Conservation (phyloP, 2,113 vertebrate genomes). For the Nanorana parkeri region DNA sequence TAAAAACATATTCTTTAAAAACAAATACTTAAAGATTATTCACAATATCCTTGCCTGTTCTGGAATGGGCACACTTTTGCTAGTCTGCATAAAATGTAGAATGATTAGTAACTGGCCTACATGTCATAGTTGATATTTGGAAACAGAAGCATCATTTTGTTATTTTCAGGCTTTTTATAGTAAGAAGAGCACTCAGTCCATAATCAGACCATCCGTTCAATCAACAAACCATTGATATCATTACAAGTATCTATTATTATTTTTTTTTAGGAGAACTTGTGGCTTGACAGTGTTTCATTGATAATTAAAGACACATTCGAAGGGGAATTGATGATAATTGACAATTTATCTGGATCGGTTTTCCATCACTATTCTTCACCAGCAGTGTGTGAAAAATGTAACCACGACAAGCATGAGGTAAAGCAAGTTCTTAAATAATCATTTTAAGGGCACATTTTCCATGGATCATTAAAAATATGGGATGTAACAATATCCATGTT, state of each 20-base stretch:
- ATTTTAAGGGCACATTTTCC: not conserved
- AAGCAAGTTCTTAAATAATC: conserved; percentile 40
- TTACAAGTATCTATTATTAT: not conserved
- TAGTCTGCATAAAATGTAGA: too few relatives aligned
- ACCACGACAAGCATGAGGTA: conserved; percentile 93
- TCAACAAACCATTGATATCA: not conserved
- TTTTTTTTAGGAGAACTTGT: conserved; percentile 88
- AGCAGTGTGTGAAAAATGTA: conserved; percentile 87
- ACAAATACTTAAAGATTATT: too few relatives aligned
- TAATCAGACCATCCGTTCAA: too few relatives aligned
- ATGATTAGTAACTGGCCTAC: too few relatives aligned
- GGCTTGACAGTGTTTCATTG: conserved; percentile 99
- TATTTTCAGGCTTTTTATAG: too few relatives aligned
- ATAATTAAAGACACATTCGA: conserved; percentile 99
- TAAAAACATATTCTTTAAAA: too few relatives aligned
- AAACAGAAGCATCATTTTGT: too few relatives aligned
- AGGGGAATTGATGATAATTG: conserved; percentile 98
- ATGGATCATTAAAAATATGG: not conserved
- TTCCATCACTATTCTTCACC: conserved; percentile 98
- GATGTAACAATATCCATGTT: not conserved
- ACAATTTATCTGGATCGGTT: conserved; percentile 98
- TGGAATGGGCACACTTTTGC: too few relatives aligned
- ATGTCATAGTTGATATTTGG: too few relatives aligned
- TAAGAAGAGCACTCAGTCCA: too few relatives aligned
- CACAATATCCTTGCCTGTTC: too few relatives aligned